Percentiles rank a stretch among this genome's conserved stretches.
Evolutionary conservation across 2,113 vertebrate species (phyloP).

Genomic region (Hystrix brachyura): DNA sequence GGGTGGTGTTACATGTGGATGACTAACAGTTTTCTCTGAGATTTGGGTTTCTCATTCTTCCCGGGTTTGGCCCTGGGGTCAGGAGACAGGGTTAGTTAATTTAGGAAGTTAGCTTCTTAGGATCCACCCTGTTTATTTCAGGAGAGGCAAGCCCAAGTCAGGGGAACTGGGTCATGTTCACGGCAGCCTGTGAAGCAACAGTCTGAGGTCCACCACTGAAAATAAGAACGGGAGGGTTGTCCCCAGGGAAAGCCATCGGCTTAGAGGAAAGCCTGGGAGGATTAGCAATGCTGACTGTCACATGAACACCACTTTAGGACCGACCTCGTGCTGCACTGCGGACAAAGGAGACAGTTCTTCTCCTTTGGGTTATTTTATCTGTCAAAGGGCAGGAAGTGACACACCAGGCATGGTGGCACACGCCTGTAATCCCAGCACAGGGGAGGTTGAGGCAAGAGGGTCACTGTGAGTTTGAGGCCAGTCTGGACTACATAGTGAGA

Average conservation of each 20-base stretch:
- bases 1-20: background rate
- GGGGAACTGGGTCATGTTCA: background rate
- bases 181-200: background rate
- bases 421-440: background rate
- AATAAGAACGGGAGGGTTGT: background rate
- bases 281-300: background rate
- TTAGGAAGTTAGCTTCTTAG: background rate
- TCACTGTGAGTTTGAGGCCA: background rate
- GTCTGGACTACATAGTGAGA: background rate
- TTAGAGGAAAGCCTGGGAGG: background rate
- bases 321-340: background rate
- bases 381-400: background rate
- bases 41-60: slow-evolving; percentile 39
- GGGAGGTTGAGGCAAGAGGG: background rate
- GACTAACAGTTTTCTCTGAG: background rate
- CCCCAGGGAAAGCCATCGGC: background rate
- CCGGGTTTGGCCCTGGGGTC: slow-evolving; percentile 1
- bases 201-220: background rate
- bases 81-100: background rate
- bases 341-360: background rate
- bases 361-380: slow-evolving; percentile 12
- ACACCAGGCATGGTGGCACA: background rate
- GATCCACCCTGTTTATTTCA: background rate
- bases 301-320: background rate
- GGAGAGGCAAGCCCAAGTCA: background rate